phyloP scores from a whole-genome alignment of 2,888 invertebrate genomes.

The Callosobruchus maculatus region DNA sequence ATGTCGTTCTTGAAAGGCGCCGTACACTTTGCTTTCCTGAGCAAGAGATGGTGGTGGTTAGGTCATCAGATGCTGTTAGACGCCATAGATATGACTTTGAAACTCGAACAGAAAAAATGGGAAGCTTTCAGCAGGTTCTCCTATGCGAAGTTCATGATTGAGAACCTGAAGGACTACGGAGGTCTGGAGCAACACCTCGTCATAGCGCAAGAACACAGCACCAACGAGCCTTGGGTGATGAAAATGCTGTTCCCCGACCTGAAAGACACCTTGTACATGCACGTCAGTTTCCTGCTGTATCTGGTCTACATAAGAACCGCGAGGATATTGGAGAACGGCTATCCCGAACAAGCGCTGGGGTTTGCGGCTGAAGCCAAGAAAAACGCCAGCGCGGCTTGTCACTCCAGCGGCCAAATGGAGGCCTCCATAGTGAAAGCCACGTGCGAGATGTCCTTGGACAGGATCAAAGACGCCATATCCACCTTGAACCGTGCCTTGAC shows the following conservation, averaged over 20 bases:
- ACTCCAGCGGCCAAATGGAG: conserved; percentile 50
- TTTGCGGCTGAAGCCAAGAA: conserved; percentile 53
- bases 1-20: conserved; percentile 49
- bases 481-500: conserved; percentile 52
- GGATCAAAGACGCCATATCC: conserved; percentile 51
- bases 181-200: conserved; percentile 32
- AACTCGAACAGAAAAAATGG: conserved; percentile 51
- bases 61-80: conserved; percentile 55
- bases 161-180: conserved; percentile 44
- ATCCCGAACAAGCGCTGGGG: conserved; percentile 50
- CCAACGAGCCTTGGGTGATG: conserved; percentile 46
- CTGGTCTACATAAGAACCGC: conserved; percentile 47
- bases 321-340: conserved; percentile 39
- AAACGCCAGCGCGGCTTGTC: conserved; percentile 53
- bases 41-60: conserved; percentile 52
- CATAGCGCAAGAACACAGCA: conserved; percentile 30
- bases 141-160: too few species aligned
- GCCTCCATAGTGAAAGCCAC: conserved; percentile 55
- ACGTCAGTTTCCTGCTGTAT: conserved; percentile 51
- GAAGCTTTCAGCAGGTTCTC: conserved; percentile 54
- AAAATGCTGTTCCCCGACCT: conserved; percentile 27
- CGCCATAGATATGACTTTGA: conserved; percentile 49
- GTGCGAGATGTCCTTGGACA: conserved; percentile 52
- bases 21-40: conserved; percentile 43
- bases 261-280: conserved; percentile 46